Evolutionary conservation across 2,797 vertebrate genomes (phyloP), one percentile per base, ranked within the genome.

Genomic region (Avahi laniger): DNA sequence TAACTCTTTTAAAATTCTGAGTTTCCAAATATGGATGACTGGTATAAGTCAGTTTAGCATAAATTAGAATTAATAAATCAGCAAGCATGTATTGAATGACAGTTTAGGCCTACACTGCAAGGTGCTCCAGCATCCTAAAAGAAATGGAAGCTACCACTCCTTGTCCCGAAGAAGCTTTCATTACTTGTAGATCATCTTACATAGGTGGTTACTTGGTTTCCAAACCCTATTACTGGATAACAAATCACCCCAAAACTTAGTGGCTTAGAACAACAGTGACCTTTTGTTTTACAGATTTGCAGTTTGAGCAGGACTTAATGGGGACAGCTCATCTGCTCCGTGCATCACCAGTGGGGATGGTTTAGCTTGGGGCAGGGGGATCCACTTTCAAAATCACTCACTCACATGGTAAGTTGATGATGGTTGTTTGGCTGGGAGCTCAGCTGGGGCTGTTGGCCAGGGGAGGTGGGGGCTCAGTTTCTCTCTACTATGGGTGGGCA

Each of bases 131-230:
- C 52, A 24, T 80, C 22, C 72, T 95, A 81, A 76, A 85, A 76
- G 35, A 90, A 94, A 59, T 70, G 50, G 63, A 69, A 69, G 24
- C 52, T 78, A 69, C 57, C 30, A 30, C 14, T 82, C 38, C n/a
- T 79, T 90, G 75, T 90, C 28, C 28, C 43, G 48, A 84, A 69
- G 73, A 75, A 57, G 14, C 20, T 48, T 54, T 69, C 11, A 63
- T 75, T 57, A 94, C 35, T 94, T 81, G 59, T 22, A 54, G 52
- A 38, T 88, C 38, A 41, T 73, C 38, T 88, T 41, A 67, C n/a
- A 35, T 89, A 78, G 59, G 48, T 91, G 63, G n/a, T 92, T 90
- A 46, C n/a, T 80, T 79, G 26, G 5, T 83, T 94, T 93, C 80
- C 33, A 38, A 61, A 43, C 69, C 70, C 43, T 46, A 30, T 67